phyloP scores from a whole-genome alignment of 2,888 invertebrate genomes.

The Ennomos erosarius region DNA sequence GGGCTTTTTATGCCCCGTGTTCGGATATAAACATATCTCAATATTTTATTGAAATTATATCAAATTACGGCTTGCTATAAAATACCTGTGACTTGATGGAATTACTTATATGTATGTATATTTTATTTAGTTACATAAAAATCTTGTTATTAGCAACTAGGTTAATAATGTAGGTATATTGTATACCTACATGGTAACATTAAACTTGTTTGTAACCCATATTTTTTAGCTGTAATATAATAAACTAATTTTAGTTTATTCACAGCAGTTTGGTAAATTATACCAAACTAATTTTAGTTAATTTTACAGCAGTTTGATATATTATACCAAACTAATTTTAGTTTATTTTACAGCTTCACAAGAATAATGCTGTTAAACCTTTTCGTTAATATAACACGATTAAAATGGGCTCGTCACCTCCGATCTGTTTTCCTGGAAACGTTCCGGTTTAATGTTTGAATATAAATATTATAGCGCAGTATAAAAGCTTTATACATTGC shows the following conservation, averaged over 20 bases:
- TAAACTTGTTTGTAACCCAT: too few relatives aligned
- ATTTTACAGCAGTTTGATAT: too few relatives aligned
- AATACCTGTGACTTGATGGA: constrained; percentile 37
- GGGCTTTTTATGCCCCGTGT: constrained; percentile 39
- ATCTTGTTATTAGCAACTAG: too few relatives aligned
- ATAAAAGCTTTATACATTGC: neutral
- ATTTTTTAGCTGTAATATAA: too few relatives aligned
- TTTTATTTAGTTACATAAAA: constrained; percentile 6
- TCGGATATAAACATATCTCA: constrained; percentile 47
- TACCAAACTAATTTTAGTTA: too few relatives aligned
- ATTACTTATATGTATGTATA: neutral
- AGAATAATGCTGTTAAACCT: neutral
- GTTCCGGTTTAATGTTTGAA: constrained; percentile 8
- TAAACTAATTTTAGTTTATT: too few relatives aligned
- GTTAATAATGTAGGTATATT: too few relatives aligned
- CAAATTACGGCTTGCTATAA: constrained; percentile 45
- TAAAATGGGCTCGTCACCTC: constrained; percentile 38
- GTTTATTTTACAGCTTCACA: too few relatives aligned
- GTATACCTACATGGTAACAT: too few relatives aligned
- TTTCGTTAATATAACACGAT: constrained; percentile 29
- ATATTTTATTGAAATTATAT: constrained; percentile 58
- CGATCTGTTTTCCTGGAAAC: constrained; percentile 21
- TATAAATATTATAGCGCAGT: constrained; percentile 4
- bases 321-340: too few relatives aligned
- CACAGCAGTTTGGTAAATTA: too few relatives aligned